These are phyloP conservation scores for Ceratina calcarata DNA, from an alignment of 1,140 invertebrate genomes.

Conservation along the genomic window DNA sequence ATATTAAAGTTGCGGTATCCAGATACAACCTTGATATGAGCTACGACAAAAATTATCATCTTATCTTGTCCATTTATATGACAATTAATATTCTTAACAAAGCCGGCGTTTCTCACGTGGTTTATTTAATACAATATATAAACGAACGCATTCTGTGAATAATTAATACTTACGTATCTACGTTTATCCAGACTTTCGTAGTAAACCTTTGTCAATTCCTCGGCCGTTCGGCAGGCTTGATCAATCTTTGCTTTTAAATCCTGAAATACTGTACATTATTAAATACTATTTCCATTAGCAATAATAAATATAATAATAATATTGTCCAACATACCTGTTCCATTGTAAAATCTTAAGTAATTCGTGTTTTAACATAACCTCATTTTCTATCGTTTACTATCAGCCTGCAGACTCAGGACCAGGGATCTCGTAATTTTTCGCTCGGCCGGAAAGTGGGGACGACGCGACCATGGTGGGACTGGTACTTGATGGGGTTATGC, in stretches of 20 bases:
- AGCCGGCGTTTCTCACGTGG: neutral
- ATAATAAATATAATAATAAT: too few species aligned
- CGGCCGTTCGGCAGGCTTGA: slow-evolving; percentile 87
- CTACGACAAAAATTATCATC: slow-evolving; percentile 72
- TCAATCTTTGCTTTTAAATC: slow-evolving; percentile 84
- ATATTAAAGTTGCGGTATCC: slow-evolving; percentile 88
- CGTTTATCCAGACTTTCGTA: slow-evolving; percentile 91
- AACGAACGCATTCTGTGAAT: neutral
- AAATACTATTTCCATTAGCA: neutral
- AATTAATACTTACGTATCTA: slow-evolving; percentile 85
- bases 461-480: too few species aligned
- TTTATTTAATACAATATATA: slow-evolving; percentile 22
- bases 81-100: neutral
- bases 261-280: slow-evolving; percentile 61
- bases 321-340: slow-evolving; percentile 23
- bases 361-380: slow-evolving; percentile 28
- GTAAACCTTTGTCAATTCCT: slow-evolving; percentile 91
- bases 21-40: slow-evolving; percentile 88
- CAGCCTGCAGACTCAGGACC: too few species aligned
- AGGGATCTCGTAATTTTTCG: too few species aligned
- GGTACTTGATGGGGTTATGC: too few species aligned
- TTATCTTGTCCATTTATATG: neutral
- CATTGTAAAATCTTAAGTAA: neutral
- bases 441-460: too few species aligned
- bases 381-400: too few species aligned